Percentiles rank a stretch among this genome's conserved stretches.
These are phyloP conservation scores for Drosophila fungiperda DNA, from an alignment of 2,888 invertebrate species.

Conservation along the genomic window DNA sequence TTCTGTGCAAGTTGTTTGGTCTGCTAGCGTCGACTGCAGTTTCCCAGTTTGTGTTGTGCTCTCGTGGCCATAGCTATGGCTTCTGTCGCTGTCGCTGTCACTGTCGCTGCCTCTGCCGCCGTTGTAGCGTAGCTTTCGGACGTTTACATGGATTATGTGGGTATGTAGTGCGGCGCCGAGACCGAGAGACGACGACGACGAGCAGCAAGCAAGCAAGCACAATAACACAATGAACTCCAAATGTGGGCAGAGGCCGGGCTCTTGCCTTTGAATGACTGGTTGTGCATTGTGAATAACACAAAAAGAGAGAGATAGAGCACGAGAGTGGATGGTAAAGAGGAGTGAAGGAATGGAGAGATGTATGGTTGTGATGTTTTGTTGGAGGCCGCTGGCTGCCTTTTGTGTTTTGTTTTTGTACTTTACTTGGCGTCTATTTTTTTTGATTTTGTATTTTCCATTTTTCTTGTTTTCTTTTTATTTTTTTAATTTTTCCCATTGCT, in stretches of 20 bases:
- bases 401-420: slow-evolving; percentile 54
- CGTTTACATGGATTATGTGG: slow-evolving; percentile 76
- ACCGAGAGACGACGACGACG: slow-evolving; percentile 50
- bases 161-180: slow-evolving; percentile 78
- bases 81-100: slow-evolving; percentile 44
- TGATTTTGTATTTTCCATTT: slow-evolving; percentile 20
- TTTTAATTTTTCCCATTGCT: slow-evolving; percentile 40
- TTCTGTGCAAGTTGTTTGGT: slow-evolving; percentile 51
- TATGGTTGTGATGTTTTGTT: not conserved
- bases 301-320: not conserved
- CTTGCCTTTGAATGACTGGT: slow-evolving; percentile 28
- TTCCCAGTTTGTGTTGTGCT: slow-evolving; percentile 60
- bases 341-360: slow-evolving; percentile 25
- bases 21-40: slow-evolving; percentile 31
- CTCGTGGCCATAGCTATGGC: slow-evolving; percentile 69
- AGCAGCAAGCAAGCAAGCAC: slow-evolving; percentile 61
- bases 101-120: slow-evolving; percentile 20
- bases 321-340: not conserved
- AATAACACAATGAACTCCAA: slow-evolving; percentile 83
- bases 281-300: not conserved
- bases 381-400: slow-evolving; percentile 56
- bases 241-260: slow-evolving; percentile 65
- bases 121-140: slow-evolving; percentile 51
- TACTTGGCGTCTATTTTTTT: slow-evolving; percentile 63
- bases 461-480: slow-evolving; percentile 22